Percentiles rank a stretch among this genome's conserved stretches.
These are phyloP conservation scores for Apteryx mantelli DNA, from an alignment of 2,113 vertebrate species.

Conservation along the genomic window DNA sequence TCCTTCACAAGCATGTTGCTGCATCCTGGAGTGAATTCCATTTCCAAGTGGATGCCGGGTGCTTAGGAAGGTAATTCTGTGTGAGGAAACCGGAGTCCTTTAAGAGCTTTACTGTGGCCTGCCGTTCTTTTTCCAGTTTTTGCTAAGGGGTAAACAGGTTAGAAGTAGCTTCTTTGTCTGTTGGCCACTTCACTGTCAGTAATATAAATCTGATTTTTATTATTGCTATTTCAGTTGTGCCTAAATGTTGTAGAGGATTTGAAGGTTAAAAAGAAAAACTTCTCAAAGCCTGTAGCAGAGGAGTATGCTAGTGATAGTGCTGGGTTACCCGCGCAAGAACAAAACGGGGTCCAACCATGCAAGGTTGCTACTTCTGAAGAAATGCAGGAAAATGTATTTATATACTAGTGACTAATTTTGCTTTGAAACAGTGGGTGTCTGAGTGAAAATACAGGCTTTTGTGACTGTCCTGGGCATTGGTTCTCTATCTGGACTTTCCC, in stretches of 20 bases:
- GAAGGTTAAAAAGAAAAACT: background rate
- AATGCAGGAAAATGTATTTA: background rate
- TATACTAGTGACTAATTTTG: background rate
- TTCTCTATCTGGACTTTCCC: too few relatives aligned
- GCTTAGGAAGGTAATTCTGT: background rate
- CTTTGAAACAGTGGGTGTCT: background rate
- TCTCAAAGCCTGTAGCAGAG: accelerated
- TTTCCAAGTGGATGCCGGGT: background rate
- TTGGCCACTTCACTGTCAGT: background rate
- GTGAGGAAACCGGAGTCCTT: background rate
- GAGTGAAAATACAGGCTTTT: background rate
- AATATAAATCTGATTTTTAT: background rate
- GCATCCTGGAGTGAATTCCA: background rate
- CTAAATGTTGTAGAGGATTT: background rate
- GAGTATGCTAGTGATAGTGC: accelerated
- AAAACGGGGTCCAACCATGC: background rate
- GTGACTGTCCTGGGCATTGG: too few relatives aligned
- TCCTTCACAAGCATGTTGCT: background rate
- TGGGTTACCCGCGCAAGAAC: background rate
- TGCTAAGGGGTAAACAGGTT: background rate
- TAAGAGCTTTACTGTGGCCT: background rate
- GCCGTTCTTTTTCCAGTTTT: background rate
- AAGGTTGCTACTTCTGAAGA: background rate
- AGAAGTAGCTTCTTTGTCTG: background rate
- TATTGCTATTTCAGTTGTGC: background rate